phyloP scores from a whole-genome alignment of 2,888 invertebrate species.

The Mythimna ferrago region DNA sequence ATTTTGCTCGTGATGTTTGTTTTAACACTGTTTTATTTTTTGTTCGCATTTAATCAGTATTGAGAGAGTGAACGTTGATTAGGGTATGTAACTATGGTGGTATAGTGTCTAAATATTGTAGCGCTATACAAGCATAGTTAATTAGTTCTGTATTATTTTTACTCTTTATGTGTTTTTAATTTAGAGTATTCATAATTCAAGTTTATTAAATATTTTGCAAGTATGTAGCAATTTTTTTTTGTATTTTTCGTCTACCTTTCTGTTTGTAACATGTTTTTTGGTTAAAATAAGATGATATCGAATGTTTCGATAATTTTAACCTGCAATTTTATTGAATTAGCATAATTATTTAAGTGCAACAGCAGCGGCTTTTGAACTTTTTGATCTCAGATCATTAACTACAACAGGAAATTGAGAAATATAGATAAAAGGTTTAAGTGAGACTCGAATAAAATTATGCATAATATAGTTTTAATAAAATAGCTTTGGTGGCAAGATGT shows the following conservation, averaged over 20 bases:
- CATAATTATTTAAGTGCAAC: conserved; percentile 28
- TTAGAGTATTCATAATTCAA: not conserved
- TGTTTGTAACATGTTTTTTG: not conserved
- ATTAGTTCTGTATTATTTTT: not conserved
- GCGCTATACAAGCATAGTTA: not conserved
- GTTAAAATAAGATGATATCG: not conserved
- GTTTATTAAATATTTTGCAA: too few species aligned
- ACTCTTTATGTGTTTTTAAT: not conserved
- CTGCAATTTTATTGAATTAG: conserved; percentile 10
- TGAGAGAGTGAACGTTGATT: not conserved
- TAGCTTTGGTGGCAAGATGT: conserved; percentile 1
- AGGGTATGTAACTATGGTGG: too few species aligned
- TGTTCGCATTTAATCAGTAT: conserved; percentile 1
- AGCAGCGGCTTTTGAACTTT: conserved; percentile 31
- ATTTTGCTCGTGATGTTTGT: conserved; percentile 27
- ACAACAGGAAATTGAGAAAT: conserved; percentile 51
- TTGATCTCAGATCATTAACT: conserved; percentile 29
- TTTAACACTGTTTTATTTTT: conserved; percentile 6
- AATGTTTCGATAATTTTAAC: not conserved
- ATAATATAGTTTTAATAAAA: conserved; percentile 34
- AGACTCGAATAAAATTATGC: conserved; percentile 31
- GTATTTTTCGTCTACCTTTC: not conserved
- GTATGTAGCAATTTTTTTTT: too few species aligned
- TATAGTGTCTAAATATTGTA: not conserved
- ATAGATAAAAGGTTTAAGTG: conserved; percentile 36